Evolutionary conservation across 2,797 vertebrate species (phyloP).

Genomic region (Nothura maculosa): DNA sequence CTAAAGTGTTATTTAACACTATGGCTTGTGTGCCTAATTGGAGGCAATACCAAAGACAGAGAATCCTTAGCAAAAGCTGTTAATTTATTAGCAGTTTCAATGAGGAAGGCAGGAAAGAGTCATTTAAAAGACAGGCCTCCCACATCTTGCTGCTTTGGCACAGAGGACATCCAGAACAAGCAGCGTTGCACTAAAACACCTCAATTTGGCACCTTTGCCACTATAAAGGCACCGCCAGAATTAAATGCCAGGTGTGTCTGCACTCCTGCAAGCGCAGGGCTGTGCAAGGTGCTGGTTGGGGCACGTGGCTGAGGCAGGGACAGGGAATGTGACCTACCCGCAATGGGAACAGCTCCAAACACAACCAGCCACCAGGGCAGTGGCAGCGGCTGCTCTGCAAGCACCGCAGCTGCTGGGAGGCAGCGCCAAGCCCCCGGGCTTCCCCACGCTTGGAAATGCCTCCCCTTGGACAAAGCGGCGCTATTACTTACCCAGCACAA

Average conservation of each 20-base stretch:
- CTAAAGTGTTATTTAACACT: not conserved
- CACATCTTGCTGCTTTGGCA: not conserved
- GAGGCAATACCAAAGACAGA: accelerated
- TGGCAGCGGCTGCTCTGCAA: not conserved
- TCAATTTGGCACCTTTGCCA: not conserved
- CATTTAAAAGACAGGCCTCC: not conserved
- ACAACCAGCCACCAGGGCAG: accelerated
- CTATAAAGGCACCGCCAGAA: not conserved
- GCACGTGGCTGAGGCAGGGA: not conserved
- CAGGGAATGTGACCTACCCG: not conserved
- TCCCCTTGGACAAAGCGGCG: not conserved
- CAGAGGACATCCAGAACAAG: not conserved
- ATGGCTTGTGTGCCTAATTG: not conserved
- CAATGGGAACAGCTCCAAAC: not conserved
- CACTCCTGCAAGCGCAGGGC: not conserved
- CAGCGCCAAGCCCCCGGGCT: not conserved
- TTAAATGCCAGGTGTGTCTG: conserved; percentile 1
- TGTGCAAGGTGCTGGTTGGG: not conserved
- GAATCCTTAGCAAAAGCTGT: not conserved
- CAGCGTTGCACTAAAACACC: not conserved
- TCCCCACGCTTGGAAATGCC: not conserved
- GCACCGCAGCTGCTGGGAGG: not conserved
- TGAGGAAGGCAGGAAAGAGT: not conserved
- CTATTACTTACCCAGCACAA: not conserved
- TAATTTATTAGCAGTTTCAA: not conserved